Percentiles rank a stretch among this genome's conserved stretches.
phyloP scores from a whole-genome alignment of 2,797 vertebrate species.

The Percopsis omiscomaycus region DNA sequence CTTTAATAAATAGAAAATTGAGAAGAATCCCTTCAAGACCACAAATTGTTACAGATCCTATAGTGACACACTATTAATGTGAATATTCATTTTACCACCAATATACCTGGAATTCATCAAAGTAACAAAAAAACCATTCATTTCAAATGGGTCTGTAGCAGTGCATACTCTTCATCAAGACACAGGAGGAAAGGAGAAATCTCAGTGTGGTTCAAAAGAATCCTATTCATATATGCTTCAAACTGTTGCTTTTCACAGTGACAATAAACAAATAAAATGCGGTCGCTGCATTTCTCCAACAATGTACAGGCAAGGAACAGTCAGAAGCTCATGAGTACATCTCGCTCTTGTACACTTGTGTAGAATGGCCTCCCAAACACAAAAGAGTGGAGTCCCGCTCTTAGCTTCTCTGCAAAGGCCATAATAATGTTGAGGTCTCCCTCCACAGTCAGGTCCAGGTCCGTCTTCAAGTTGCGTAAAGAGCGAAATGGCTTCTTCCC shows the following conservation, averaged over 20 bases:
- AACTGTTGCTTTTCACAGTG: background rate
- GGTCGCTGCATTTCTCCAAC: background rate
- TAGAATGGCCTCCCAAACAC: constrained; percentile 94
- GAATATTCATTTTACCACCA: no score
- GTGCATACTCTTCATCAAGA: constrained; percentile 7
- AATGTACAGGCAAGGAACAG: constrained; percentile 1
- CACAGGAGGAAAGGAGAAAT: constrained; percentile 21
- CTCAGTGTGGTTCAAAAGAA: background rate
- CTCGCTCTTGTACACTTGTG: constrained; percentile 93
- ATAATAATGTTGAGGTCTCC: constrained; percentile 96
- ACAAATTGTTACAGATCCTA: constrained; percentile 45
- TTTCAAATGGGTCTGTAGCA: constrained; percentile 35
- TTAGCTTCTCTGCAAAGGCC: constrained; percentile 96
- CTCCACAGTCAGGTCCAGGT: constrained; percentile 91
- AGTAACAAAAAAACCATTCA: constrained; percentile 33
- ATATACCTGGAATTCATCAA: constrained; percentile 5
- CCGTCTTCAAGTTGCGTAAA: constrained; percentile 89
- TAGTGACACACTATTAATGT: constrained; percentile 21
- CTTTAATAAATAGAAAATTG: constrained; percentile 50
- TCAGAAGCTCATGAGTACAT: constrained; percentile 93
- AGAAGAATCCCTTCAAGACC: constrained; percentile 40
- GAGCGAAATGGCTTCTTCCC: constrained; percentile 95
- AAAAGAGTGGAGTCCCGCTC: constrained; percentile 92
- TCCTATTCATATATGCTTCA: background rate
- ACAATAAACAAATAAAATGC: constrained; percentile 8